A percentile compares a stretch with the other conserved stretches of the same genome.
These are phyloP conservation scores for Planiliza haematocheilus DNA, from an alignment of 2,113 vertebrate species.

Conservation along the genomic window DNA sequence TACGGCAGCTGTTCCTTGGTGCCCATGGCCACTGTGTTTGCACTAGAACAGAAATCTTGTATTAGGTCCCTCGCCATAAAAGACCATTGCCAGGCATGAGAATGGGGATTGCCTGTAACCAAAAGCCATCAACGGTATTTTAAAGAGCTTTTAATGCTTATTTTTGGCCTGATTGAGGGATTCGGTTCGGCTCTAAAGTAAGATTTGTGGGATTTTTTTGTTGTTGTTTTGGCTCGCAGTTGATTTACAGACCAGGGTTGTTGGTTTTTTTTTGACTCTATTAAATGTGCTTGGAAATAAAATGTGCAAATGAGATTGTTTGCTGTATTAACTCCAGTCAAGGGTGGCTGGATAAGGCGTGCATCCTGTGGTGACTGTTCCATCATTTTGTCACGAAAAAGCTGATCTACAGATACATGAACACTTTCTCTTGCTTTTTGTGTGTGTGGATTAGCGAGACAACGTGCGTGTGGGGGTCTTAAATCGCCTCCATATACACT, in stretches of 20 bases:
- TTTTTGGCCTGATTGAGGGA: conserved; percentile 55
- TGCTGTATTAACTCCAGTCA: conserved; percentile 53
- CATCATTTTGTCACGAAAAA: conserved; percentile 13
- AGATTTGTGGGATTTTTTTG: conserved; percentile 52
- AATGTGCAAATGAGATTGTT: conserved; percentile 68
- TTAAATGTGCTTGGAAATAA: conserved; percentile 64
- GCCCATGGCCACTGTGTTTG: conserved; percentile 80
- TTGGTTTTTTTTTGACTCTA: conserved; percentile 62
- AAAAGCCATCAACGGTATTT: conserved; percentile 74
- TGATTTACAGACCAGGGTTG: conserved; percentile 73
- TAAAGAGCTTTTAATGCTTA: conserved; percentile 73
- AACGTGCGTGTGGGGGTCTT: conserved; percentile 13
- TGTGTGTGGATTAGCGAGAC: conserved; percentile 9
- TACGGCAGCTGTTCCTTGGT: conserved; percentile 83
- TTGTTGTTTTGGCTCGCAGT: conserved; percentile 45
- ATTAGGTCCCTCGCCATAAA: conserved; percentile 79
- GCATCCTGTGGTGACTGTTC: conserved; percentile 46
- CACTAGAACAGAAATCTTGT: conserved; percentile 81
- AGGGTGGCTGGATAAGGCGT: conserved; percentile 38
- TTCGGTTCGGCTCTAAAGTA: conserved; percentile 51
- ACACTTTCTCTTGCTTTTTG: conserved; percentile 1
- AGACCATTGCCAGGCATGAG: conserved; percentile 70
- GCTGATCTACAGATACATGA: conserved; percentile 15
- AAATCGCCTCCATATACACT: neutral
- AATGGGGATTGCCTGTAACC: conserved; percentile 74